phyloP scores from a whole-genome alignment of 2,113 vertebrate species.

The Zosterops hypoxanthus region DNA sequence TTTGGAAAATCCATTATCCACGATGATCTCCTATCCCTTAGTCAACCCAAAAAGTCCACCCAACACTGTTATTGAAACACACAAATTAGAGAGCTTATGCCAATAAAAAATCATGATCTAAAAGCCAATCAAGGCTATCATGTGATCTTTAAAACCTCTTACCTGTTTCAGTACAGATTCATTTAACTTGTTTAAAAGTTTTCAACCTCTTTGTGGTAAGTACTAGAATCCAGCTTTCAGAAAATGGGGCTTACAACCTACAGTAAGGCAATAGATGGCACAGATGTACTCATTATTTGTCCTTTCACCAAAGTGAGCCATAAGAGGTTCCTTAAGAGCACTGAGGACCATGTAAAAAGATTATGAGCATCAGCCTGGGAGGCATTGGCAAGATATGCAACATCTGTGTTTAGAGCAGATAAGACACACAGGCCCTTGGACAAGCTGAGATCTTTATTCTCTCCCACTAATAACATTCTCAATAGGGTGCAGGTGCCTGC shows the following conservation, averaged over 20 bases:
- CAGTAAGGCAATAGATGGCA: background rate
- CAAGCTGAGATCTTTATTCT: conserved; percentile 33
- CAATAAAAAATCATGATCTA: background rate
- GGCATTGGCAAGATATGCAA: background rate
- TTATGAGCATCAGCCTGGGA: conserved; percentile 17
- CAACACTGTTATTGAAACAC: background rate
- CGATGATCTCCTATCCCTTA: background rate
- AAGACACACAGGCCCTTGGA: conserved; percentile 1
- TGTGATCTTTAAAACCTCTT: background rate
- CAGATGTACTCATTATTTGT: background rate
- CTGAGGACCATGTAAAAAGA: background rate
- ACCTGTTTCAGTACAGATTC: background rate
- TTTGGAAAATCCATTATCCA: background rate
- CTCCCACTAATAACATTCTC: conserved; percentile 26
- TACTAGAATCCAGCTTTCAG: background rate
- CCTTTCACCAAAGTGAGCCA: background rate
- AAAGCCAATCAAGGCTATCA: background rate
- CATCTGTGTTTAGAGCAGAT: conserved; percentile 5
- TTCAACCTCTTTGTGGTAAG: background rate
- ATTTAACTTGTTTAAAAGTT: background rate
- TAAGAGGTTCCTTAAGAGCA: background rate
- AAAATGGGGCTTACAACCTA: background rate
- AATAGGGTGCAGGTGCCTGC: conserved; percentile 50
- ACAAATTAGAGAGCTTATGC: background rate
- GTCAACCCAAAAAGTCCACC: background rate